Evolutionary conservation across 1,140 invertebrate species (phyloP).

Genomic region (Zeugodacus cucurbitae): DNA sequence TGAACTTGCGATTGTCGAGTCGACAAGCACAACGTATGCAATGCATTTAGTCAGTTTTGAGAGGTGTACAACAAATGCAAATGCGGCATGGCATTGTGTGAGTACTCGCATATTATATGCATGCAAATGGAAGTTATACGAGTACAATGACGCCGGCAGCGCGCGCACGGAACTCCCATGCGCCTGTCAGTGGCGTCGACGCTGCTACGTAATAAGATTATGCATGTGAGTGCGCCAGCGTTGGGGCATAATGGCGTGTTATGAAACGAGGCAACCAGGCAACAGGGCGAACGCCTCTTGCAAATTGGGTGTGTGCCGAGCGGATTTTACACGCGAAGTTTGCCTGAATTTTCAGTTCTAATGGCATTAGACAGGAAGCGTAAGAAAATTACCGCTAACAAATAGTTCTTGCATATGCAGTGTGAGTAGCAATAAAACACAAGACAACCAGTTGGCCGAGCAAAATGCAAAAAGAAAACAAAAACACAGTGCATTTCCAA

Average conservation of each 20-base stretch:
- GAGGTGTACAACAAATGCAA: background rate
- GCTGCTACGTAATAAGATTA: background rate
- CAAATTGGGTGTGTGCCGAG: background rate
- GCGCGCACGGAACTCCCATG: background rate
- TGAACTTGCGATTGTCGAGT: constrained; percentile 8
- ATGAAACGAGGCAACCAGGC: background rate
- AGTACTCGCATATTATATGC: background rate
- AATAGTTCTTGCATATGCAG: background rate
- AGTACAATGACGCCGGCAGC: background rate
- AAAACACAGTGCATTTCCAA: background rate
- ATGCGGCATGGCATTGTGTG: constrained; percentile 18
- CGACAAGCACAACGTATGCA: background rate
- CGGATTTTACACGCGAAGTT: background rate
- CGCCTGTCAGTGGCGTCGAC: background rate
- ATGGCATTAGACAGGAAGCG: background rate
- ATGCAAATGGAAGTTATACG: constrained; percentile 6
- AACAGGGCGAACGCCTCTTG: background rate
- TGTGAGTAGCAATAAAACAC: background rate
- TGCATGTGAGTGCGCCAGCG: background rate
- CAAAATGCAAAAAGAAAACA: background rate
- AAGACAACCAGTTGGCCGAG: background rate
- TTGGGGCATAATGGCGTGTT: background rate
- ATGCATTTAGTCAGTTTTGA: background rate
- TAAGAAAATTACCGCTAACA: background rate
- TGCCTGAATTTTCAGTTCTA: background rate